Evolutionary conservation across 2,113 vertebrate genomes (phyloP).

Genomic region (Notiomystis cincta): DNA sequence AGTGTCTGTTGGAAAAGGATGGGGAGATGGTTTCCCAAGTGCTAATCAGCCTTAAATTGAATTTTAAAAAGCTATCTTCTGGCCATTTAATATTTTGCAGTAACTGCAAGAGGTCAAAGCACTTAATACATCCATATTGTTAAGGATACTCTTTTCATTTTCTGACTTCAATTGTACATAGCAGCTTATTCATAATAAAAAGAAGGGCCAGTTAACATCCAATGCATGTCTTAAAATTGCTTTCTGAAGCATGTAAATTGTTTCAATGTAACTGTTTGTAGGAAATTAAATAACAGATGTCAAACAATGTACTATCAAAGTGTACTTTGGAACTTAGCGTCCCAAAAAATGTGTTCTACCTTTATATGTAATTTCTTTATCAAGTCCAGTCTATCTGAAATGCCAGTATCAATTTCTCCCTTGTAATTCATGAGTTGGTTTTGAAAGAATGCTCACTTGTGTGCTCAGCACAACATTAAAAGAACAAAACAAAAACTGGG

Average conservation of each 20-base stretch:
- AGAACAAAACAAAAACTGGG: slow-evolving; percentile 50
- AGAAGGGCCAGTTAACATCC: background rate
- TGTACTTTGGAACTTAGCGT: background rate
- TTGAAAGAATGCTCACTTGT: slow-evolving; percentile 59
- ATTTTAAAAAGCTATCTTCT: background rate
- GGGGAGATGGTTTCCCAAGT: background rate
- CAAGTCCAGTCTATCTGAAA: background rate
- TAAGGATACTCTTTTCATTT: background rate
- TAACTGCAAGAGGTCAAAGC: background rate
- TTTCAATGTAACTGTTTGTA: background rate
- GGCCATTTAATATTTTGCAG: background rate
- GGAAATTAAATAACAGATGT: background rate
- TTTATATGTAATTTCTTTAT: background rate
- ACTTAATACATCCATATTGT: background rate
- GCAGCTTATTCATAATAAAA: background rate
- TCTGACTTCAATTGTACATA: background rate
- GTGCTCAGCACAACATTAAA: slow-evolving; percentile 33
- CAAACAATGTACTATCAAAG: background rate
- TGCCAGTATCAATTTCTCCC: background rate
- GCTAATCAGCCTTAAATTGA: background rate
- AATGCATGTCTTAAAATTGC: background rate
- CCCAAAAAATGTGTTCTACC: background rate
- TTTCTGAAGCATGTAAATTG: background rate
- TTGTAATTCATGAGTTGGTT: slow-evolving; percentile 19
- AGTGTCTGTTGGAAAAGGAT: background rate